phyloP scores from a whole-genome alignment of 2,113 vertebrate species.

The Nipponia nippon region DNA sequence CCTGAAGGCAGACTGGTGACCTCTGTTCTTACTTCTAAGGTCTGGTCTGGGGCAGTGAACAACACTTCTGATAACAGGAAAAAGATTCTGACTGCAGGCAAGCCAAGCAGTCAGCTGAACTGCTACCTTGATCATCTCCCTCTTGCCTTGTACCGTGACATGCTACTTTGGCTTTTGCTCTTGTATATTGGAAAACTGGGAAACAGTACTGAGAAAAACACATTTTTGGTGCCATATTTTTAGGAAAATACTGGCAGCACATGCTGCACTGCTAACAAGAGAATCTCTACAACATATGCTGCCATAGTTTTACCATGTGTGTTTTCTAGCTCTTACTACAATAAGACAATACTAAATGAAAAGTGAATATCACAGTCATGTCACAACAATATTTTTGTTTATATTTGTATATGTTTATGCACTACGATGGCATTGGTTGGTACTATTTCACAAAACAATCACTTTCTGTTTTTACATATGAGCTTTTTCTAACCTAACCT shows the following conservation, averaged over 20 bases:
- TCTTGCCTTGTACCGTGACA: background rate
- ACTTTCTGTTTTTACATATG: background rate
- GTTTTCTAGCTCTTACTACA: background rate
- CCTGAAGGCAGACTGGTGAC: background rate
- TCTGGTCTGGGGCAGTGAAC: background rate
- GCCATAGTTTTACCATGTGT: background rate
- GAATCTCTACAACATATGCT: background rate
- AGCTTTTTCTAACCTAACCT: background rate
- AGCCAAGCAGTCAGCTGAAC: background rate
- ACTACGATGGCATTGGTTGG: background rate
- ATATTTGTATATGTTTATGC: background rate
- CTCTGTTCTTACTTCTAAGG: background rate
- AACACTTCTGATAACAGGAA: background rate
- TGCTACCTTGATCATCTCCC: constrained; percentile 4
- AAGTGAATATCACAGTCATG: background rate
- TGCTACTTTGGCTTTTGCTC: background rate
- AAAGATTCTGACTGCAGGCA: background rate
- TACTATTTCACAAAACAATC: background rate
- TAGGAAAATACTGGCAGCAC: background rate
- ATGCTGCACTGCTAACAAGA: background rate
- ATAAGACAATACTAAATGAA: background rate
- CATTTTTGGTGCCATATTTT: background rate
- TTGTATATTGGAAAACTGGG: background rate
- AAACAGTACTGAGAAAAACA: background rate
- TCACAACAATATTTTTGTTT: background rate